phyloP scores from a whole-genome alignment of 2,797 vertebrate species.

The Menidia menidia region DNA sequence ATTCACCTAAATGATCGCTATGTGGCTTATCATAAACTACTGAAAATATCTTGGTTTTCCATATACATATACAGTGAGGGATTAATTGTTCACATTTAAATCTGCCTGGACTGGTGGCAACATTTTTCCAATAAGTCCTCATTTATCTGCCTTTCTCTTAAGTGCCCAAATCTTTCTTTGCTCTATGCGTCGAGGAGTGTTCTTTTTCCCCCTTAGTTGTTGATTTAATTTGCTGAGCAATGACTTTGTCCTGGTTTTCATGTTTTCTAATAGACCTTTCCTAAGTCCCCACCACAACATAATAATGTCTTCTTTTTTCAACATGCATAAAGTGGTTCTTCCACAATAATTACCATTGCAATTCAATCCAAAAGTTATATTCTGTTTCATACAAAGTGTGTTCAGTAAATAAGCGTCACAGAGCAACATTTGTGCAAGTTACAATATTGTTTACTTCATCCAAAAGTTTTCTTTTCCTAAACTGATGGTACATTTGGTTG shows the following conservation, averaged over 20 bases:
- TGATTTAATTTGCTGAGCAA: slow-evolving; percentile 5
- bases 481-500: neutral
- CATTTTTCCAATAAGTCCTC: neutral
- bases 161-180: neutral
- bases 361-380: neutral
- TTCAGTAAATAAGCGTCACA: neutral
- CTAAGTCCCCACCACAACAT: neutral
- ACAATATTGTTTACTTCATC: neutral
- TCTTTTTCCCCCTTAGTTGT: neutral
- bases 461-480: neutral
- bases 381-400: neutral
- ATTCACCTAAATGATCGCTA: too few relatives aligned
- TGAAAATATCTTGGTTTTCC: neutral
- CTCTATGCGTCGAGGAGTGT: neutral
- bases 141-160: neutral
- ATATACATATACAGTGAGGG: neutral
- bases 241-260: slow-evolving; percentile 6
- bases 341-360: neutral
- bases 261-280: neutral
- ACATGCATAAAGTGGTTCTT: neutral
- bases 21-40: too few relatives aligned
- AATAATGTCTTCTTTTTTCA: neutral
- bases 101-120: neutral
- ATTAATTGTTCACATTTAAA: neutral
- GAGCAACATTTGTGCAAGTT: neutral